phyloP scores from a whole-genome alignment of 2,797 vertebrate genomes.

The Brotula barbata region DNA sequence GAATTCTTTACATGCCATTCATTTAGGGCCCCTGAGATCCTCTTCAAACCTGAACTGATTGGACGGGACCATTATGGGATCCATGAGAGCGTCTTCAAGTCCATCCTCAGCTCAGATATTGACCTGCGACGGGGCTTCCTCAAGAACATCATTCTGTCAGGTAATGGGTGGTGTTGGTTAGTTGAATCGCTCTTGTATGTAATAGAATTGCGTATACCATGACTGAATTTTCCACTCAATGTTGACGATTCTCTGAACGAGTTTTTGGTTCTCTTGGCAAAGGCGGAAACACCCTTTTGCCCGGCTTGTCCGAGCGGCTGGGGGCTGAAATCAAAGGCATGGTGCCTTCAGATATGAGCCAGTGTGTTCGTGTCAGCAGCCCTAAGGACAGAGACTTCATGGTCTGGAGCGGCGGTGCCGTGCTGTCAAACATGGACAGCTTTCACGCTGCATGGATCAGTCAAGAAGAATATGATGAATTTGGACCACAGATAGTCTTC shows the following conservation, averaged over 20 bases:
- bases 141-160: slow-evolving; percentile 78
- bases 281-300: slow-evolving; percentile 81
- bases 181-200: too few relatives aligned
- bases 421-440: slow-evolving; percentile 66
- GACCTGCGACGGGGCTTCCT: slow-evolving; percentile 77
- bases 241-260: not conserved
- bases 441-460: slow-evolving; percentile 76
- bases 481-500: slow-evolving; percentile 77
- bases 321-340: slow-evolving; percentile 67
- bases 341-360: slow-evolving; percentile 42
- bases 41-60: slow-evolving; percentile 80
- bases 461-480: slow-evolving; percentile 76
- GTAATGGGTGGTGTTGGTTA: slow-evolving; percentile 49
- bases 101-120: slow-evolving; percentile 76
- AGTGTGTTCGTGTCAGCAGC: slow-evolving; percentile 63
- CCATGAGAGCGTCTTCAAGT: slow-evolving; percentile 79
- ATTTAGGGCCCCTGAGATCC: slow-evolving; percentile 79
- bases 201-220: too few relatives aligned
- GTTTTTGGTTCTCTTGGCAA: not conserved
- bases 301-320: slow-evolving; percentile 74
- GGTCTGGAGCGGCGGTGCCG: slow-evolving; percentile 78
- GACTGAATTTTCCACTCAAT: not conserved
- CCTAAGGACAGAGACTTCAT: slow-evolving; percentile 73
- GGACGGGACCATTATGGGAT: slow-evolving; percentile 80
- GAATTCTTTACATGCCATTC: not conserved